Evolutionary conservation across 2,797 vertebrate genomes (phyloP).

Genomic region (Mus minutoides): DNA sequence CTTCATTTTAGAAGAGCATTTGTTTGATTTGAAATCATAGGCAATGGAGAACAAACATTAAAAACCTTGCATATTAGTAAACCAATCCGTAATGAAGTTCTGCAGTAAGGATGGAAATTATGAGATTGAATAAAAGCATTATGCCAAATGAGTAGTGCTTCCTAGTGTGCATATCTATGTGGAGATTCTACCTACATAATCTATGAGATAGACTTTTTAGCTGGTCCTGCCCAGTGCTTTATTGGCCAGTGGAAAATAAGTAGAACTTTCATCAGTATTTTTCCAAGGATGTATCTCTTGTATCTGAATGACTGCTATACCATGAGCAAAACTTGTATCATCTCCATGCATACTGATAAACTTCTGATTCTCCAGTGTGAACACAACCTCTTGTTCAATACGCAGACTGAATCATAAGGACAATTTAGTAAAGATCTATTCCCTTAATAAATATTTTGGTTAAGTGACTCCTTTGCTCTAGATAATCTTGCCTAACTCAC

Average conservation of each 20-base stretch:
- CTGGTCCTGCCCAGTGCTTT: background rate
- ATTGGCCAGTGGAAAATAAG: background rate
- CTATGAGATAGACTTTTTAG: background rate
- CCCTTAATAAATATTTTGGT: background rate
- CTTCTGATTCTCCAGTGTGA: background rate
- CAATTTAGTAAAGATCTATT: background rate
- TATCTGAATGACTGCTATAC: background rate
- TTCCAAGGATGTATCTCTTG: background rate
- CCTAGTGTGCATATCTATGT: background rate
- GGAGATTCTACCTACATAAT: background rate
- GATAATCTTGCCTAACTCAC: background rate
- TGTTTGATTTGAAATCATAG: background rate
- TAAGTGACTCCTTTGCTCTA: background rate
- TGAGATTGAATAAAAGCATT: background rate
- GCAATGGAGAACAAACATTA: background rate
- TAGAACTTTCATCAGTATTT: background rate
- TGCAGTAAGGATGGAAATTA: background rate
- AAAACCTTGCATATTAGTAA: background rate
- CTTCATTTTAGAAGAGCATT: background rate
- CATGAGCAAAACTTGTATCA: background rate
- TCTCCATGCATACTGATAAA: background rate
- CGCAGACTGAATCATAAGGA: background rate
- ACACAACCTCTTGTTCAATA: background rate
- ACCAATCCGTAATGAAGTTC: background rate
- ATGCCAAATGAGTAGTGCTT: background rate